Percentiles rank a stretch among this genome's conserved stretches.
These are phyloP conservation scores for Gila robusta DNA, from an alignment of 2,797 vertebrate species.

Conservation along the genomic window DNA sequence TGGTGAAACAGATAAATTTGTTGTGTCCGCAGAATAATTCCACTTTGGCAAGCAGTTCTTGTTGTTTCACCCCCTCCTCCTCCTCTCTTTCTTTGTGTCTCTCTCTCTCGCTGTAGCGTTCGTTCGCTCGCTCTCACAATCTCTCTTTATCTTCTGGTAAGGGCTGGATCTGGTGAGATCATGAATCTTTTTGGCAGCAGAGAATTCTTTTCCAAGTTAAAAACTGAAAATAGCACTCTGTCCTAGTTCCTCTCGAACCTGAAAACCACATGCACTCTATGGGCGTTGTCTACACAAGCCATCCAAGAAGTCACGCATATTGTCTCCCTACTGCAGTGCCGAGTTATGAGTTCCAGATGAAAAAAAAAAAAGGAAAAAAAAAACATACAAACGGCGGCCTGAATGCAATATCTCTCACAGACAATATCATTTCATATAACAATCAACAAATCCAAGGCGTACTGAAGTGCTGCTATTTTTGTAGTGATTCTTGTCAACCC, in stretches of 20 bases:
- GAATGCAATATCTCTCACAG: slow-evolving; percentile 47
- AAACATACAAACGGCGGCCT: neutral
- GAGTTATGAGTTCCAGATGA: neutral
- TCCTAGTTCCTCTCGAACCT: slow-evolving; percentile 53
- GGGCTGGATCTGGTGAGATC: slow-evolving; percentile 49
- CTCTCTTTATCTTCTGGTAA: slow-evolving; percentile 48
- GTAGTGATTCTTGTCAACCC: slow-evolving; percentile 49
- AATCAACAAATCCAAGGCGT: slow-evolving; percentile 45
- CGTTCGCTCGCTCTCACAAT: neutral
- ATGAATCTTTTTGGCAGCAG: slow-evolving; percentile 58
- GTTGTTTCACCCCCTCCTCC: slow-evolving; percentile 27
- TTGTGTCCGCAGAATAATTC: slow-evolving; percentile 55
- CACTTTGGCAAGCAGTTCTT: slow-evolving; percentile 51
- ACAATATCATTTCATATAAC: slow-evolving; percentile 55
- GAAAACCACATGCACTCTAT: slow-evolving; percentile 47
- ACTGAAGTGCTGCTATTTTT: slow-evolving; percentile 52
- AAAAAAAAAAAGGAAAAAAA: neutral
- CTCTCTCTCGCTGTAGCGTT: neutral
- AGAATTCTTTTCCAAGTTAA: slow-evolving; percentile 49
- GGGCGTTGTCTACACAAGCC: slow-evolving; percentile 43
- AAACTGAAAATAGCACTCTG: slow-evolving; percentile 56
- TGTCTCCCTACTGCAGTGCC: slow-evolving; percentile 33
- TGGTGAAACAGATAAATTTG: slow-evolving; percentile 47
- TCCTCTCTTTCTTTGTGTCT: slow-evolving; percentile 25
- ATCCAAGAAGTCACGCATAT: slow-evolving; percentile 42